Conservation (phyloP, 1,140 invertebrate species). For the Cotesia chilonis region DNA sequence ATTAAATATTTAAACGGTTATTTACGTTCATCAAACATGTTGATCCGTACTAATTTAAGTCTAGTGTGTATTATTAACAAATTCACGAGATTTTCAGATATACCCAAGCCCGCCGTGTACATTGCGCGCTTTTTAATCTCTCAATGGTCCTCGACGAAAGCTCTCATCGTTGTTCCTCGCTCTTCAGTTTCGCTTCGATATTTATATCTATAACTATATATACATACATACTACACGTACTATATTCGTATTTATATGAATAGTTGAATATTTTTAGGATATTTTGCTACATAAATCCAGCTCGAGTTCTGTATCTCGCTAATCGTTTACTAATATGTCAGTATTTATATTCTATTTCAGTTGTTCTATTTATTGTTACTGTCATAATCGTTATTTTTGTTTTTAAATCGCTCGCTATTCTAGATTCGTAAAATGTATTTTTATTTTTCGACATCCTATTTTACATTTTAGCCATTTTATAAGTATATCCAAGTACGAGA, state of each 20-base stretch:
- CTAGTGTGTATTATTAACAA: slow-evolving; percentile 16
- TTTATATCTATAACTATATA: neutral
- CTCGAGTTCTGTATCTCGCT: neutral
- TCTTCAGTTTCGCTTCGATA: neutral
- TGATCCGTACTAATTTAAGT: slow-evolving; percentile 22
- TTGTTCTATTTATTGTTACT: slow-evolving; percentile 16
- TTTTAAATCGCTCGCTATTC: slow-evolving; percentile 1
- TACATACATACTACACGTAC: neutral
- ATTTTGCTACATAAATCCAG: slow-evolving; percentile 15
- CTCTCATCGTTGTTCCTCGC: slow-evolving; percentile 14
- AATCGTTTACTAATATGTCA: slow-evolving; percentile 7
- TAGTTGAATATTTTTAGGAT: slow-evolving; percentile 10
- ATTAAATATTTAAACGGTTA: neutral
- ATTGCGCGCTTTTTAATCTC: slow-evolving; percentile 26
- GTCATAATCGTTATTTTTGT: slow-evolving; percentile 1
- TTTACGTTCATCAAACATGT: slow-evolving; percentile 1
- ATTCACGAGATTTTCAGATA: slow-evolving; percentile 11
- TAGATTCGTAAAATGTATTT: neutral
- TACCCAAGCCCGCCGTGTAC: neutral
- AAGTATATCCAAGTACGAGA: slow-evolving; percentile 2
- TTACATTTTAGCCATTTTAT: slow-evolving; percentile 2
- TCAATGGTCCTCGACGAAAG: slow-evolving; percentile 20
- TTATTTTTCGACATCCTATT: neutral
- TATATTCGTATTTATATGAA: no score
- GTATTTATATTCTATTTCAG: neutral